A percentile compares a stretch with the other conserved stretches of the same genome.
Conservation (phyloP, 2,797 vertebrate species). For the Epinephelus awoara region DNA sequence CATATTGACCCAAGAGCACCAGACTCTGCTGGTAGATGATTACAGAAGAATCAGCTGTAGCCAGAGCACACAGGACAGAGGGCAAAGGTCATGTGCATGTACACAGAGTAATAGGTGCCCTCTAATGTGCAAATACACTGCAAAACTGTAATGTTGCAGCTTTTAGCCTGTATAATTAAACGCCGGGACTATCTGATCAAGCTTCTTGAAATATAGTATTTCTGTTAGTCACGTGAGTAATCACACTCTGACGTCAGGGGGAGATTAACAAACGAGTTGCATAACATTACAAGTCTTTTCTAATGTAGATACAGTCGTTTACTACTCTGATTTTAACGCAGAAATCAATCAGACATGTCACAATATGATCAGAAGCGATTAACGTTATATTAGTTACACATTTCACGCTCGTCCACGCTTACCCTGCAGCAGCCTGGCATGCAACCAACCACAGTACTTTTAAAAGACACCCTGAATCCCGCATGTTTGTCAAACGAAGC, state of each 20-base stretch:
- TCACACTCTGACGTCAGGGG: background rate
- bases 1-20: background rate
- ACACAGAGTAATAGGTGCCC: no score
- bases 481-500: background rate
- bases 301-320: background rate
- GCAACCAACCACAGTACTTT: background rate
- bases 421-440: background rate
- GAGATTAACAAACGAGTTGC: accelerated
- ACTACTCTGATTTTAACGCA: accelerated
- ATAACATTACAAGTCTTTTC: background rate
- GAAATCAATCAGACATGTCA: background rate
- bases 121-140: background rate
- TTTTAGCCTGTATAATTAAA: background rate
- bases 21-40: background rate
- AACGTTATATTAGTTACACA: background rate
- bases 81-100: background rate
- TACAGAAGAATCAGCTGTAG: background rate
- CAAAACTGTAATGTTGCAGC: background rate
- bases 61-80: background rate
- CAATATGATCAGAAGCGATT: background rate
- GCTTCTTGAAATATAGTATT: no score
- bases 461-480: background rate
- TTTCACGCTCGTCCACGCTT: background rate
- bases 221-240: background rate
- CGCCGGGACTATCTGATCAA: no score